Evolutionary conservation across 2,797 vertebrate species (phyloP).

Genomic region (Tragopan temminckii): DNA sequence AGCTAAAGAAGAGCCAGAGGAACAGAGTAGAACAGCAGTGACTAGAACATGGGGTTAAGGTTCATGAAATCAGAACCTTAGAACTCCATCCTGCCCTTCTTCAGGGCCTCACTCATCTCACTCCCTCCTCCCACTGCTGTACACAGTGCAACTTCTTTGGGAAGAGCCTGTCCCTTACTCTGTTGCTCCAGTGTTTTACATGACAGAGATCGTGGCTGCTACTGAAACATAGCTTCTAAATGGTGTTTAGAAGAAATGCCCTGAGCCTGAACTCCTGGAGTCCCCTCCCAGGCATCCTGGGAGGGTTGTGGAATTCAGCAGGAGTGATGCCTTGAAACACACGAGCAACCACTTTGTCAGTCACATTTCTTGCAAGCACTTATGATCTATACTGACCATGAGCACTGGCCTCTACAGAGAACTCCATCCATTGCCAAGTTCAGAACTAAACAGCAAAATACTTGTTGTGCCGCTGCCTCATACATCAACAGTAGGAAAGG

Average conservation of each 20-base stretch:
- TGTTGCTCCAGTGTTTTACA: background rate
- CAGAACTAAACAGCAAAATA: background rate
- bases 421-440: background rate
- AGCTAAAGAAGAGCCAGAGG: background rate
- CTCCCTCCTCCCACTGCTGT: accelerated
- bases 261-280: background rate
- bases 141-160: accelerated
- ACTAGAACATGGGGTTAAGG: accelerated
- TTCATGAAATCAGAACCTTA: background rate
- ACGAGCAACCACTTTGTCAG: background rate
- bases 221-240: background rate
- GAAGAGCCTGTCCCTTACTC: accelerated
- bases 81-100: background rate
- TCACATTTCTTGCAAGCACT: accelerated
- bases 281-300: background rate
- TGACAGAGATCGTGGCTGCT: background rate
- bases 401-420: background rate
- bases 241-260: background rate
- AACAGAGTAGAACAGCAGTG: background rate
- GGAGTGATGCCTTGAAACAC: background rate
- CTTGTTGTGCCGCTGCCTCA: background rate
- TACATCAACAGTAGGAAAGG: background rate
- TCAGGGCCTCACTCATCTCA: background rate
- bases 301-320: background rate
- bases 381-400: background rate